Evolutionary conservation across 2,797 vertebrate species (phyloP), one percentile per base, ranked within the genome.

Genomic region (Hydrolagus colliei): DNA sequence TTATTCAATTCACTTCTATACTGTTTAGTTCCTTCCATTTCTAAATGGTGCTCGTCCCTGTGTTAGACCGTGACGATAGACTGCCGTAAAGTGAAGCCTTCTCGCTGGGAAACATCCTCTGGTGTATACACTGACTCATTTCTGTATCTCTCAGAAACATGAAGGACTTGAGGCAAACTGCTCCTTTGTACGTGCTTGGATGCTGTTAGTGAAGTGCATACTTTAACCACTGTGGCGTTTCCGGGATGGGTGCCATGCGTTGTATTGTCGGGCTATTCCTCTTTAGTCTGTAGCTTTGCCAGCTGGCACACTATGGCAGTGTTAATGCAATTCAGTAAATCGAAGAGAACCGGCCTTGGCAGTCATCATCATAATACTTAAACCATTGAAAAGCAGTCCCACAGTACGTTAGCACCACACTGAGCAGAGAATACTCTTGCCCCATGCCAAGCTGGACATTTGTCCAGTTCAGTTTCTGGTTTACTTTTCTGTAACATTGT

Each of bases 291-390:
- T 63, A 79, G 76, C 12, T 27, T 67, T 22, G 78, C 78, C 78
- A 82, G 78, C 79, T 84, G 79, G 79, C 65, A 84, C 14, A 52
- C 41, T 52, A 20, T 84, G 79, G 79, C 65, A 84, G 79, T 32
- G n/a, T 84, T 84, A 16, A 27, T 82, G 63, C 41, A 68, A 68
- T 82, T 82, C 79, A 84, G 32, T 84, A 71, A 41, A 8, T 67
- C 16, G 62, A 9, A 82, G 78, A 67, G 35, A 9, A 9, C 14
- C 62, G 18, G 18, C 32, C 20, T 20, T 84, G 32, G 79, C 79
- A 68, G 79, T 68, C 71, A 65, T 84, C 65, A 71, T 65, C 9
- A 27, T 71, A 65, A 52, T 2, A 18, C 14, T 18, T 20, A 71
- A 71, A 32, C 63, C 32, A 3, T 68, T 82, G 22, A 20, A 79